Percentiles rank a stretch among this genome's conserved stretches.
Conservation (phyloP, 2,797 vertebrate species). For the Eremophila alpestris region DNA sequence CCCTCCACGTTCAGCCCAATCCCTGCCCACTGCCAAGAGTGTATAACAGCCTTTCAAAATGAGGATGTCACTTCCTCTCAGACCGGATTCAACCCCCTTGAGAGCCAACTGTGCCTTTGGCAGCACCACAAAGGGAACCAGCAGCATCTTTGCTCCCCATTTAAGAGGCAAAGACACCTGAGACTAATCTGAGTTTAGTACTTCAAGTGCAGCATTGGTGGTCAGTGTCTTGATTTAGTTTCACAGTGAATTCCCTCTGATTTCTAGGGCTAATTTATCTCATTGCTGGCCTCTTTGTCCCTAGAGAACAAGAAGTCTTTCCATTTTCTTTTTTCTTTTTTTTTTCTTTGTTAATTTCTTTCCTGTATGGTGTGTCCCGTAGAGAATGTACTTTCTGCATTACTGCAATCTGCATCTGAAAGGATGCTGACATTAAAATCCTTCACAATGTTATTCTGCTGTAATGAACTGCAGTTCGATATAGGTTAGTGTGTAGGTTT, state of each 20-base stretch:
- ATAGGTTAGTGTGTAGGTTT: neutral
- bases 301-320: neutral
- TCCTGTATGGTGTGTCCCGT: neutral
- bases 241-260: neutral
- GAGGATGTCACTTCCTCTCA: neutral
- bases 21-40: neutral
- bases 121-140: neutral
- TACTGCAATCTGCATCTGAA: neutral
- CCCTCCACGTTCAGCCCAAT: neutral
- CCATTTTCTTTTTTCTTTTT: neutral
- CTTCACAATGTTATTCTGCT: neutral
- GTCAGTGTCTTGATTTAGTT: neutral
- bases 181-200: neutral
- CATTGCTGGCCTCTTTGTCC: neutral
- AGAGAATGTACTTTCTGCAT: neutral
- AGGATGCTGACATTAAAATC: neutral
- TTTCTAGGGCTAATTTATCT: neutral
- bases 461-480: conserved; percentile 26
- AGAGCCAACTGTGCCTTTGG: neutral
- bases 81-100: neutral
- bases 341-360: neutral
- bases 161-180: rapidly evolving
- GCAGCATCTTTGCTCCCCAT: rapidly evolving
- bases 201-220: neutral
- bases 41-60: neutral